Conservation (phyloP, 1,140 invertebrate species). For the Drosophila setifemur region DNA sequence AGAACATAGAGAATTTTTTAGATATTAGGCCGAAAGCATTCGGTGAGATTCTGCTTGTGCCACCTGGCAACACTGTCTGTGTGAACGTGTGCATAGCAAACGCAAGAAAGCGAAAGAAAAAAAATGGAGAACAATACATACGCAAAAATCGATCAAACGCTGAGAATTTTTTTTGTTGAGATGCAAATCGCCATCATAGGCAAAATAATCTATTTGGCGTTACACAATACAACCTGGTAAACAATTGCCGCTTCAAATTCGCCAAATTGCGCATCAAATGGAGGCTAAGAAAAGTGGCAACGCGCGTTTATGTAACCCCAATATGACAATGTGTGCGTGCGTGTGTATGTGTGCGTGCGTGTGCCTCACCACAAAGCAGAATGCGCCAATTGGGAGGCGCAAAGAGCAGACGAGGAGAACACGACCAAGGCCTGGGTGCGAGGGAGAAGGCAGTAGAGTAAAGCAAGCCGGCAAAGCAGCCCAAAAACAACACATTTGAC, state of each 20-base stretch:
- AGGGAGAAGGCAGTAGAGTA: conserved; percentile 16
- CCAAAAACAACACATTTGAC: conserved; percentile 55
- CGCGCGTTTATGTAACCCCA: conserved; percentile 63
- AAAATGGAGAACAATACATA: conserved; percentile 70
- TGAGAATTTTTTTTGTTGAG: conserved; percentile 57
- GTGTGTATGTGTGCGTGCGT: conserved; percentile 50
- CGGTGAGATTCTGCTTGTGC: background rate
- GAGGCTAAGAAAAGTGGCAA: conserved; percentile 57
- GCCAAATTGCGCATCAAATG: conserved; percentile 40
- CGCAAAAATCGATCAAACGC: conserved; percentile 74
- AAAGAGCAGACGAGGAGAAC: conserved; percentile 55
- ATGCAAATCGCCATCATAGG: conserved; percentile 24
- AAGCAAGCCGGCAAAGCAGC: conserved; percentile 49
- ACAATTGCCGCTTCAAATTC: conserved; percentile 31
- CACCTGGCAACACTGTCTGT: conserved; percentile 44
- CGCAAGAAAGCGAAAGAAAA: conserved; percentile 57
- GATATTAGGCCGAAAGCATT: background rate
- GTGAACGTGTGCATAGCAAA: conserved; percentile 55
- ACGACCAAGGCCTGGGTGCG: conserved; percentile 12
- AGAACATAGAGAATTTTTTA: too few species aligned
- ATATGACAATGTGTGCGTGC: conserved; percentile 19
- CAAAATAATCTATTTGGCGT: conserved; percentile 29
- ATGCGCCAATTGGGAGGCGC: conserved; percentile 55
- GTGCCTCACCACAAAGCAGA: conserved; percentile 58
- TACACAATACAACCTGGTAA: conserved; percentile 39